Percentiles rank a stretch among this genome's conserved stretches.
Conservation (phyloP, 2,888 invertebrate genomes). For the Conus canariensis region DNA sequence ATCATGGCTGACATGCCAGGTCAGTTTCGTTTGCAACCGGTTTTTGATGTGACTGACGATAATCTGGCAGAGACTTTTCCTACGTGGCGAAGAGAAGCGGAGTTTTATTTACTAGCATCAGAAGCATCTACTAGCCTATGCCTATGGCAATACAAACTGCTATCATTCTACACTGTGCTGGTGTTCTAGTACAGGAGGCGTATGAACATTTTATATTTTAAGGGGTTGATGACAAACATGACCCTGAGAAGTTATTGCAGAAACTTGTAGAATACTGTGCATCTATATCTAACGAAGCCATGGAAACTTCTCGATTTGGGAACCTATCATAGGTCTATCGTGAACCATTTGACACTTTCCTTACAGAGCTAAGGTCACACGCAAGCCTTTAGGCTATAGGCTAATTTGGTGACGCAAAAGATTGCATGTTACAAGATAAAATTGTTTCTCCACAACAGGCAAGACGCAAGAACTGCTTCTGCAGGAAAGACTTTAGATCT, state of each 20-base stretch:
- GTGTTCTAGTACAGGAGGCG: not conserved
- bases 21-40: not conserved
- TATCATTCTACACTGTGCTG: not conserved
- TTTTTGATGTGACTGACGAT: not conserved
- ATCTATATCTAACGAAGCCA: not conserved
- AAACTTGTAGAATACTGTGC: not conserved
- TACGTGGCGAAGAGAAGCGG: slow-evolving; percentile 1
- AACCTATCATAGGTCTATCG: not conserved
- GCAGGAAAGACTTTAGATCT: not conserved
- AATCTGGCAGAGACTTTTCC: not conserved
- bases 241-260: not conserved
- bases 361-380: not conserved
- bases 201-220: not conserved
- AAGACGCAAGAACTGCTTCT: not conserved
- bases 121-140: not conserved
- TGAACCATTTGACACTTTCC: slow-evolving; percentile 1
- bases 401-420: not conserved
- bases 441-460: not conserved
- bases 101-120: not conserved
- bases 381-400: not conserved
- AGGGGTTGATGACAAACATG: not conserved
- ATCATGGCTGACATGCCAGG: not conserved
- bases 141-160: not conserved
- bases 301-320: not conserved
- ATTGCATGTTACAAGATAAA: no score